Percentiles rank a stretch among this genome's conserved stretches.
Conservation (phyloP, 2,113 vertebrate genomes). For the Psephotus haematonotus region DNA sequence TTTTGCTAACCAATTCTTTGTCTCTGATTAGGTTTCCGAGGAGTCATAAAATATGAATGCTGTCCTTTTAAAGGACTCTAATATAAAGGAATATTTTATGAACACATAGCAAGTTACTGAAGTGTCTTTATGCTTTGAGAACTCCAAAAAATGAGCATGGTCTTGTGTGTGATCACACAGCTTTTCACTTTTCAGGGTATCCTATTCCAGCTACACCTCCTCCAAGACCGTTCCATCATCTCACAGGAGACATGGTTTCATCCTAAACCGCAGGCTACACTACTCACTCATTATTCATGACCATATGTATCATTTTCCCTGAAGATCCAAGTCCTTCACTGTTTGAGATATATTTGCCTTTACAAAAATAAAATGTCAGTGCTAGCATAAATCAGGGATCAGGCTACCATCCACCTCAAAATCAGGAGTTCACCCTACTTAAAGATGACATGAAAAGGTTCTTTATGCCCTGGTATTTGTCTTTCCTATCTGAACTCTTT, state of each 20-base stretch:
- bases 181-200: background rate
- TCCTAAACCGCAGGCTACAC: background rate
- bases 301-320: rapidly evolving
- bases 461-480: background rate
- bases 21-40: background rate
- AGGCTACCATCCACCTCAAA: background rate
- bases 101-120: background rate
- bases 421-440: background rate
- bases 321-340: background rate
- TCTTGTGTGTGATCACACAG: background rate
- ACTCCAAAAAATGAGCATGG: rapidly evolving
- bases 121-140: background rate
- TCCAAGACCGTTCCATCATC: background rate
- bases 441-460: background rate
- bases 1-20: background rate
- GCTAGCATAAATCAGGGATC: background rate
- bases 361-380: background rate
- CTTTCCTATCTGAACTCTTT: background rate
- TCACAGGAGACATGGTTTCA: background rate
- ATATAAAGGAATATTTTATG: background rate
- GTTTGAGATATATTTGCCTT: background rate
- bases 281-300: background rate
- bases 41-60: rapidly evolving
- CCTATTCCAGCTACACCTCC: background rate
- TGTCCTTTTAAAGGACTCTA: background rate